Evolutionary conservation across 2,888 invertebrate species (phyloP), one percentile per base, ranked within the genome.

Genomic region (Noctua comes): DNA sequence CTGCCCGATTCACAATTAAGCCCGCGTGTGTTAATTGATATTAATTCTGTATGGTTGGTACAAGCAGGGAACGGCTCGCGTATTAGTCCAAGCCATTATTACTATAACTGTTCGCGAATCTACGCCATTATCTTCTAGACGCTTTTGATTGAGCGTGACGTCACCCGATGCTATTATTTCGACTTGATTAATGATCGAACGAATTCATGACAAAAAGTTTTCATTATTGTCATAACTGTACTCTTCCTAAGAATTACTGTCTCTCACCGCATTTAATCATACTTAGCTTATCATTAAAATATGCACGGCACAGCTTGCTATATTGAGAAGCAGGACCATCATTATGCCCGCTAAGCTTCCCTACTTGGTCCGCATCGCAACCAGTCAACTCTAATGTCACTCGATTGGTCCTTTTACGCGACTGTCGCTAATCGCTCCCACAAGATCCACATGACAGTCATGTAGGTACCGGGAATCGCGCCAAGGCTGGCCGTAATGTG

Each of bases 21-120:
- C 94, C 95, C 94, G 96, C 95, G 96, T 96, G 96, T 95, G 96
- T 96, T 96, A 97, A 97, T 96, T 97, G 96, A 95, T 96, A 96
- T 96, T 96, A 97, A 97, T 96, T 95, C 94, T 92, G 92, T 92
- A 90, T 91, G 94, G 92, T 90, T 95, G 96, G 95, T 92, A 91
- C 92, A 95, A 95, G 94, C 82, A 80, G 76, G 51, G 73, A 82
- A 83, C 84, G 79, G 70, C 84, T 80, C 76, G 86, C 85, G 88
- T 79, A 76, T 82, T 78, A 77, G 66, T 77, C 68, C 51, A 77
- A 84, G 57, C 62, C 70, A 82, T 86, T 82, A 88, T 83, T 80
- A 82, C 64, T 75, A 71, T 83, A 83, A 84, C 83, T 84, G 77
- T 84, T 86, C 57, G 75, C 79, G 48, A 81, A 83, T 76, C 74